phyloP scores from a whole-genome alignment of 2,797 vertebrate genomes.

The Gephyroberyx darwinii region DNA sequence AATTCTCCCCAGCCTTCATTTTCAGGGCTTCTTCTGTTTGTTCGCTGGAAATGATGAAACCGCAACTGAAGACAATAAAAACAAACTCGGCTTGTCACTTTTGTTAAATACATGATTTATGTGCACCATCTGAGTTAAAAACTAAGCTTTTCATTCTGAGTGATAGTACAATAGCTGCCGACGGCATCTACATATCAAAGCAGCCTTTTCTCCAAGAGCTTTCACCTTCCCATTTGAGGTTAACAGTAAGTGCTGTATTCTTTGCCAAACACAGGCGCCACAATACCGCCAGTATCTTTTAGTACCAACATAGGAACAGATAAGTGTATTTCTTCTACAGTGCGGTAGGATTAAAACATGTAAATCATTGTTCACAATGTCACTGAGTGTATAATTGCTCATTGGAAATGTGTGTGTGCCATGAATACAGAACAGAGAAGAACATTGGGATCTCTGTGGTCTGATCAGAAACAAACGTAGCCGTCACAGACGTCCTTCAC shows the following conservation, averaged over 20 bases:
- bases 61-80: conserved; percentile 49
- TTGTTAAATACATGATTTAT: conserved; percentile 79
- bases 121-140: conserved; percentile 74
- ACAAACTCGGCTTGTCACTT: conserved; percentile 43
- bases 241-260: conserved; percentile 69
- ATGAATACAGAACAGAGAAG: conserved; percentile 41
- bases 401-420: conserved; percentile 50
- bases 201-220: conserved; percentile 51
- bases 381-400: conserved; percentile 28
- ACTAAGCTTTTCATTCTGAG: conserved; percentile 70
- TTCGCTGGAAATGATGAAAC: conserved; percentile 30
- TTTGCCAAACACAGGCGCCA: conserved; percentile 46
- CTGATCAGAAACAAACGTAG: conserved; percentile 21
- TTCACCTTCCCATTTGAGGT: conserved; percentile 50
- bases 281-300: conserved; percentile 59
- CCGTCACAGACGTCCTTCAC: conserved; percentile 30
- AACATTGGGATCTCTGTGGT: conserved; percentile 8
- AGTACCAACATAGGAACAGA: conserved; percentile 55
- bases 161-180: conserved; percentile 78
- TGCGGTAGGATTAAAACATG: conserved; percentile 40
- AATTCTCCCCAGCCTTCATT: neutral
- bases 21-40: conserved; percentile 1
- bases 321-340: conserved; percentile 59
- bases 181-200: conserved; percentile 71
- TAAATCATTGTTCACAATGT: conserved; percentile 62